Evolutionary conservation across 2,797 vertebrate species (phyloP).

Genomic region (Neosilurus hyrtlii): DNA sequence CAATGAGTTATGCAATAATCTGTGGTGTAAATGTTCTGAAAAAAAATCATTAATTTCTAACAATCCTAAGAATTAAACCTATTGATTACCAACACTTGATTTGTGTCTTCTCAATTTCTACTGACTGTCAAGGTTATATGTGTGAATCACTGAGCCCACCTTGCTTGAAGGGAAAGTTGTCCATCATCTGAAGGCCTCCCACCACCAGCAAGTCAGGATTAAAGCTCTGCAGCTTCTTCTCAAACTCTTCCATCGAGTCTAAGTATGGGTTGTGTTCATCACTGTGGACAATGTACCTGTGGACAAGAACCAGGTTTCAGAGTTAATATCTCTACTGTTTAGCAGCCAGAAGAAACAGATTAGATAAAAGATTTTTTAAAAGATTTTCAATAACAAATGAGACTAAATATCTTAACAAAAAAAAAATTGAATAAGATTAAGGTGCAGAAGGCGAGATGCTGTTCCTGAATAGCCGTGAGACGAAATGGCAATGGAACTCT

Average conservation of each 20-base stretch:
- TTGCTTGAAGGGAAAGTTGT: slow-evolving; percentile 79
- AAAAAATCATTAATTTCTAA: background rate
- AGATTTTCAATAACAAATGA: background rate
- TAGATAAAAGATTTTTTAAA: background rate
- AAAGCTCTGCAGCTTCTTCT: slow-evolving; percentile 69
- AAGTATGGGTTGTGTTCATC: slow-evolving; percentile 82
- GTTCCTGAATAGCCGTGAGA: no score
- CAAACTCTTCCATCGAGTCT: slow-evolving; percentile 78
- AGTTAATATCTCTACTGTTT: background rate
- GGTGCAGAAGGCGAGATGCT: no score
- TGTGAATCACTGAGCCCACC: slow-evolving; percentile 60
- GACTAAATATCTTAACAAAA: background rate
- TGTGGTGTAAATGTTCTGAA: background rate
- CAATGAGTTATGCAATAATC: background rate
- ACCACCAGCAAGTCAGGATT: slow-evolving; percentile 78
- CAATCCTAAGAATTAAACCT: background rate
- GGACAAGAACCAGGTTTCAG: slow-evolving; percentile 18
- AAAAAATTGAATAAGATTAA: background rate
- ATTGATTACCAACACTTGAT: background rate
- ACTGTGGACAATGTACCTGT: slow-evolving; percentile 82
- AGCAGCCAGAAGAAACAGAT: background rate
- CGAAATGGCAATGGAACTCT: no score
- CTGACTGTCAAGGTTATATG: background rate
- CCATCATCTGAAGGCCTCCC: slow-evolving; percentile 85
- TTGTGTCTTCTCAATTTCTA: background rate